These are phyloP conservation scores for Aptenodytes forsteri DNA, from an alignment of 2,113 vertebrate species.

Conservation along the genomic window DNA sequence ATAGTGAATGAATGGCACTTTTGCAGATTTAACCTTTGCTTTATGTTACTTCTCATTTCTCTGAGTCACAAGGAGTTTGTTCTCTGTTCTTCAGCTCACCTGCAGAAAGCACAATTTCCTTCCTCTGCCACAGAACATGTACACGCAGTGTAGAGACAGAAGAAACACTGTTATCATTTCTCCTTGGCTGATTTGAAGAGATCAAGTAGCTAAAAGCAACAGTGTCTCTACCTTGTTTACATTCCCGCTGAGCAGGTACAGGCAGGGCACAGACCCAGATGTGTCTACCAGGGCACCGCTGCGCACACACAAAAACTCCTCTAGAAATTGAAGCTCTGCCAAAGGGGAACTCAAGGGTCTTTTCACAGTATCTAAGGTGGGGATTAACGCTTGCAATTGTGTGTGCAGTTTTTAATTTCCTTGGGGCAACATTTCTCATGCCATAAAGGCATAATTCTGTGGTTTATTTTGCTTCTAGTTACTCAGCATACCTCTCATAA, in stretches of 20 bases:
- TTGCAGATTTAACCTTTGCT: conserved; percentile 21
- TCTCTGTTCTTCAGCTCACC: neutral
- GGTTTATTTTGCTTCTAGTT: neutral
- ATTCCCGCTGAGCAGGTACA: conserved; percentile 24
- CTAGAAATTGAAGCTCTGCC: neutral
- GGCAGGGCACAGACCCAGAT: neutral
- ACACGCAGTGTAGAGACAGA: neutral
- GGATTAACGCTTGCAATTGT: neutral
- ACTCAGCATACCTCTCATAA: neutral
- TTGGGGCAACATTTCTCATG: neutral
- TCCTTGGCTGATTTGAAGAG: neutral
- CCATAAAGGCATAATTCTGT: neutral
- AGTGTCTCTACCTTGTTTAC: neutral
- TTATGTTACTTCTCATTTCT: conserved; percentile 15
- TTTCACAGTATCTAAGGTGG: neutral
- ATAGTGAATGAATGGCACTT: neutral
- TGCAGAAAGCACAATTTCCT: neutral
- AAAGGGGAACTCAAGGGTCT: conserved; percentile 27
- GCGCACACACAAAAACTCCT: neutral
- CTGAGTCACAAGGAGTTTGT: neutral
- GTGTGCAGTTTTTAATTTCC: conserved; percentile 1
- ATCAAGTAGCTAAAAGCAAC: neutral
- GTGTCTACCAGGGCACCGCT: neutral
- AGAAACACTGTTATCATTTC: neutral
- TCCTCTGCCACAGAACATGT: neutral